Conservation (phyloP, 2,113 vertebrate genomes). For the Tapirus terrestris region DNA sequence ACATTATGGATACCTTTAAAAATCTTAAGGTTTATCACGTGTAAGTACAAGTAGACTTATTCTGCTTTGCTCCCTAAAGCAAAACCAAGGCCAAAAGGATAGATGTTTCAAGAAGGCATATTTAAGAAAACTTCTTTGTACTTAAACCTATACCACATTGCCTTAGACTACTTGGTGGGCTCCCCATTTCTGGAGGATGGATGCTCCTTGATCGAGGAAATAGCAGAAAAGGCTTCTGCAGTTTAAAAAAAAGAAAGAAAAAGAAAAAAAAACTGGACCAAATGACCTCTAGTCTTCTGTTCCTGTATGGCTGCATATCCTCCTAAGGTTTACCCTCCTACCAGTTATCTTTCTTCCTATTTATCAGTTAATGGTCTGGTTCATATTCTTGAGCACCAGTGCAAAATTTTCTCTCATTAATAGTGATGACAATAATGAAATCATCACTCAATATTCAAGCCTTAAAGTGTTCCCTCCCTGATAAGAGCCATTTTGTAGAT, state of each 20-base stretch:
- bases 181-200: neutral
- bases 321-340: neutral
- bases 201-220: neutral
- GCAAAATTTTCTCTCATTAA: neutral
- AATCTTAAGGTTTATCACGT: neutral
- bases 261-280: neutral
- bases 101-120: neutral
- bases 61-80: conserved; percentile 3
- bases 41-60: neutral
- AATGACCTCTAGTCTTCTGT: conserved; percentile 14
- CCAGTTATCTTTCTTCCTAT: conserved; percentile 30
- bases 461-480: neutral
- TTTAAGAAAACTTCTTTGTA: neutral
- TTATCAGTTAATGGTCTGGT: neutral
- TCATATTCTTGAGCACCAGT: conserved; percentile 31
- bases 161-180: neutral
- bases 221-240: neutral
- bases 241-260: neutral
- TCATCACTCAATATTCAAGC: neutral
- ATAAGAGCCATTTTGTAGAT: conserved; percentile 37
- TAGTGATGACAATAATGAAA: neutral
- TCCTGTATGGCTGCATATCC: neutral
- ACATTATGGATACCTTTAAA: neutral
- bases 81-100: neutral
- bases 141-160: neutral